Conservation (phyloP, 2,888 invertebrate genomes). For the Seira musarum region DNA sequence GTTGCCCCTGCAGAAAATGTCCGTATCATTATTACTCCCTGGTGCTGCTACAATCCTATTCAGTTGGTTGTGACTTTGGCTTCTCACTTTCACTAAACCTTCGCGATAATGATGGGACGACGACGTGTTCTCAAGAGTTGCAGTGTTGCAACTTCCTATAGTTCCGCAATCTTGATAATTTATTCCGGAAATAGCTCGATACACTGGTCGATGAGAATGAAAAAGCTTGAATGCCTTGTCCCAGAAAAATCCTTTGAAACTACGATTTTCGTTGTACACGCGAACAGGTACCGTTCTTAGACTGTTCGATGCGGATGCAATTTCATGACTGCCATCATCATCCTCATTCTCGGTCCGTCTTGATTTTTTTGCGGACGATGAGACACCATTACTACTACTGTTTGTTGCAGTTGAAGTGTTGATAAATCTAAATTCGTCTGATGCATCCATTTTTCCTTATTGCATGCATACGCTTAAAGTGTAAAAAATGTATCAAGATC, state of each 20-base stretch:
- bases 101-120: constrained; percentile 2
- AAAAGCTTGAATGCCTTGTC: constrained; percentile 70
- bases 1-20: background rate
- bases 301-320: constrained; percentile 33
- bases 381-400: constrained; percentile 23
- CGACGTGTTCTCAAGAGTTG: constrained; percentile 8
- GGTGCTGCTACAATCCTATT: constrained; percentile 37
- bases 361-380: constrained; percentile 16
- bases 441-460: constrained; percentile 65
- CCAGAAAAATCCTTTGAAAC: constrained; percentile 69
- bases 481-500: constrained; percentile 8
- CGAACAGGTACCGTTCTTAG: constrained; percentile 67
- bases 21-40: constrained; percentile 28
- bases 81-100: constrained; percentile 58
- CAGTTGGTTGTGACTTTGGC: constrained; percentile 66
- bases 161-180: constrained; percentile 68
- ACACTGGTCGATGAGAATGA: constrained; percentile 66
- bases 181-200: constrained; percentile 68
- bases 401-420: constrained; percentile 29
- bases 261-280: constrained; percentile 67
- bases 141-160: constrained; percentile 31
- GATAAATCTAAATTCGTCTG: constrained; percentile 69
- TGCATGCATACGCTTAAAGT: background rate
- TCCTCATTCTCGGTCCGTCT: constrained; percentile 18
- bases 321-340: constrained; percentile 20